Percentiles rank a stretch among this genome's conserved stretches.
phyloP scores from a whole-genome alignment of 2,888 invertebrate species.

The Melinaea menophilus region DNA sequence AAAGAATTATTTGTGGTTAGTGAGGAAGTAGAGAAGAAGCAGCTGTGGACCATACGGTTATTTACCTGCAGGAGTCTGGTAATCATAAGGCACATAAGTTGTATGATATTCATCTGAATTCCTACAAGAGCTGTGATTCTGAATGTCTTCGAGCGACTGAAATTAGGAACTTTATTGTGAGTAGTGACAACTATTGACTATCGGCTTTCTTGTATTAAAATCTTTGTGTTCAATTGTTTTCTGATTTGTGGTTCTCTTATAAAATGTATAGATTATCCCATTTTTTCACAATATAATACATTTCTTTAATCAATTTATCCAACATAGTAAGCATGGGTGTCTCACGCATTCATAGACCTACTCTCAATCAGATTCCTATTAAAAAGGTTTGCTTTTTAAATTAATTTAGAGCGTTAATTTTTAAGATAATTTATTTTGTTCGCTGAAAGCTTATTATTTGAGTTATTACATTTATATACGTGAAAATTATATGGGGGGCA shows the following conservation, averaged over 20 bases:
- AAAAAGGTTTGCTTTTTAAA: too few relatives aligned
- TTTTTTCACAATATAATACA: neutral
- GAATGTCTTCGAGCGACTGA: constrained; percentile 64
- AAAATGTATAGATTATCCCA: neutral
- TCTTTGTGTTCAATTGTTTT: constrained; percentile 32
- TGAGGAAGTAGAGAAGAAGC: constrained; percentile 82
- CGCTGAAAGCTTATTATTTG: too few relatives aligned
- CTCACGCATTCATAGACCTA: too few relatives aligned
- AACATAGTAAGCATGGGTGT: too few relatives aligned
- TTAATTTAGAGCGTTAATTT: too few relatives aligned
- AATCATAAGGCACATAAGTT: constrained; percentile 29
- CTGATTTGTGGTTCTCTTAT: neutral
- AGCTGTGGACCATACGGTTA: constrained; percentile 79
- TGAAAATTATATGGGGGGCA: too few relatives aligned
- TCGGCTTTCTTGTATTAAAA: constrained; percentile 17
- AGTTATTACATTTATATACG: too few relatives aligned
- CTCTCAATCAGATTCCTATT: too few relatives aligned
- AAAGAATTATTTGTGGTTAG: constrained; percentile 92
- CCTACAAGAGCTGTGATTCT: constrained; percentile 56
- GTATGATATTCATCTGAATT: constrained; percentile 51
- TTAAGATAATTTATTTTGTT: too few relatives aligned
- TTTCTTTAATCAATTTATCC: too few relatives aligned
- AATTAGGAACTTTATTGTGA: constrained; percentile 55
- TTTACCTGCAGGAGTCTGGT: constrained; percentile 31
- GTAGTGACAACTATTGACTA: constrained; percentile 44